phyloP scores from a whole-genome alignment of 2,888 invertebrate genomes.

The Tiliacea aurago region DNA sequence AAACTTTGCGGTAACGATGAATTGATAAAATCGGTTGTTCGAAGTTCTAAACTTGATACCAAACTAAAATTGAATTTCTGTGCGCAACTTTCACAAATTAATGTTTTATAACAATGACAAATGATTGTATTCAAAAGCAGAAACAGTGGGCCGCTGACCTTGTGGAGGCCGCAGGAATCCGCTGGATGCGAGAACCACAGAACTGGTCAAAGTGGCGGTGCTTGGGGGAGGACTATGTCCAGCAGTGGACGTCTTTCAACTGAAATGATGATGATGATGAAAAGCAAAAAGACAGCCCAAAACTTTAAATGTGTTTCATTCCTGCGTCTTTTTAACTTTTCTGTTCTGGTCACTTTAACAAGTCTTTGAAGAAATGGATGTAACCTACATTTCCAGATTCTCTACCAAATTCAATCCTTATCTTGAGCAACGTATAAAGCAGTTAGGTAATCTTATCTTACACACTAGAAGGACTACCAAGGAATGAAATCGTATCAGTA shows the following conservation, averaged over 20 bases:
- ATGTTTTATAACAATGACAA: slow-evolving; percentile 8
- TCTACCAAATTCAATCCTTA: neutral
- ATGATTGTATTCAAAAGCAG: neutral
- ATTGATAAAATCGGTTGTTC: slow-evolving; percentile 45
- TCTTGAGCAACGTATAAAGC: neutral
- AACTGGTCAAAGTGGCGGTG: too few species aligned
- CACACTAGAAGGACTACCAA: neutral
- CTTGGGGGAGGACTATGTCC: too few species aligned
- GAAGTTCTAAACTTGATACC: slow-evolving; percentile 36
- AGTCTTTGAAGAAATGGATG: neutral
- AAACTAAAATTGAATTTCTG: slow-evolving; percentile 46
- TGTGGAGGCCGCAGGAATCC: too few species aligned
- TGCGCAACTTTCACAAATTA: slow-evolving; percentile 4
- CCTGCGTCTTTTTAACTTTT: neutral
- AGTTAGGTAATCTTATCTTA: slow-evolving; percentile 10
- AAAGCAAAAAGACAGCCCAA: too few species aligned
- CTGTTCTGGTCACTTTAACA: neutral
- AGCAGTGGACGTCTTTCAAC: too few species aligned
- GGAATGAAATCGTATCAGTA: slow-evolving; percentile 4
- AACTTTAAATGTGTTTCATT: neutral
- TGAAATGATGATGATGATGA: too few species aligned
- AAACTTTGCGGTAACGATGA: slow-evolving; percentile 45
- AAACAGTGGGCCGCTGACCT: neutral
- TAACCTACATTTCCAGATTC: neutral
- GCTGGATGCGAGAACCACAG: too few species aligned